Evolutionary conservation across 2,113 vertebrate genomes (phyloP).

Genomic region (Notechis scutatus): DNA sequence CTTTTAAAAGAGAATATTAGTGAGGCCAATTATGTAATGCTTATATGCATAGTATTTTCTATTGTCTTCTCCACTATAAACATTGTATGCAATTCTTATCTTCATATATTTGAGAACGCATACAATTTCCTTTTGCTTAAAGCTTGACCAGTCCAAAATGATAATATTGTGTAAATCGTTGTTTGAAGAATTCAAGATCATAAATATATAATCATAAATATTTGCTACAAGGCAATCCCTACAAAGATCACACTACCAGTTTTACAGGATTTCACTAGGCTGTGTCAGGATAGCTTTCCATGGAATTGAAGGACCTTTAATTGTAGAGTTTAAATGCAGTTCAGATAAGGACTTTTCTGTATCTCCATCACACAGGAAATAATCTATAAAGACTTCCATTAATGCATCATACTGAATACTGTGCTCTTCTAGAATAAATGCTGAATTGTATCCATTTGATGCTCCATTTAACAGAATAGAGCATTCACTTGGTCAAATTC

Average conservation of each 20-base stretch:
- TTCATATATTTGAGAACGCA: background rate
- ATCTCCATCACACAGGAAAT: background rate
- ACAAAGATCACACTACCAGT: background rate
- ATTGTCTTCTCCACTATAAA: background rate
- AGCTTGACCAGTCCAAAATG: background rate
- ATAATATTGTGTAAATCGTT: background rate
- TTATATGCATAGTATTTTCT: background rate
- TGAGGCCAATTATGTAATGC: too few species aligned
- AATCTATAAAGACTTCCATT: background rate
- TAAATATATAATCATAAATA: constrained; percentile 1
- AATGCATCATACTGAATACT: background rate
- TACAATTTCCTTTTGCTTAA: background rate
- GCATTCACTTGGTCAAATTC: background rate
- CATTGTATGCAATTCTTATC: background rate
- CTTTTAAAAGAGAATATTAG: background rate
- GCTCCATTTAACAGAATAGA: background rate
- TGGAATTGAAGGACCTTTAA: background rate
- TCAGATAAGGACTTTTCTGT: background rate
- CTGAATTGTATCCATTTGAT: background rate
- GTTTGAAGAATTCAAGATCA: background rate
- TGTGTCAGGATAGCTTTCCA: background rate
- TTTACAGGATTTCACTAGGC: background rate
- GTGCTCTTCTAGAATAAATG: constrained; percentile 2
- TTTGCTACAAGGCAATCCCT: background rate
- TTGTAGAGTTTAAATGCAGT: background rate